Conservation (phyloP, 2,797 vertebrate genomes). For the Silurus aristotelis region DNA sequence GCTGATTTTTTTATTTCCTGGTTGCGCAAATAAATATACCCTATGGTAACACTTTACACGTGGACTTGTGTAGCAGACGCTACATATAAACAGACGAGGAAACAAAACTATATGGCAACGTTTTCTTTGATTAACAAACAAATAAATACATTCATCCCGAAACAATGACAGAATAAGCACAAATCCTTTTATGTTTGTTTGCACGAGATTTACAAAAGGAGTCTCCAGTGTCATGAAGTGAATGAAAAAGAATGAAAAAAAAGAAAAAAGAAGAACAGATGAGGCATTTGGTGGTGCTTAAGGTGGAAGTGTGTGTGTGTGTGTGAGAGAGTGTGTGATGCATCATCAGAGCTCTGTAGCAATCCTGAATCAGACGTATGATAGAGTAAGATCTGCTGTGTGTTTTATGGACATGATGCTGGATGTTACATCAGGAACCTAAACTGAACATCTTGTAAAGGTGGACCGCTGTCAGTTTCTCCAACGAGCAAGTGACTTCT, state of each 20-base stretch:
- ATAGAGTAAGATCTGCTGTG: neutral
- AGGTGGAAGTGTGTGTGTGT: no score
- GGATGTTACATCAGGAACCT: neutral
- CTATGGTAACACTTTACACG: neutral
- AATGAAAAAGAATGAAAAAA: no score
- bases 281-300: no score
- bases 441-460: slow-evolving; percentile 17
- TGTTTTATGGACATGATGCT: slow-evolving; percentile 16
- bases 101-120: neutral
- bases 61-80: neutral
- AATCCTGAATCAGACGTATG: neutral
- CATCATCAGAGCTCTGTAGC: neutral
- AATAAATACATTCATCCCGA: no score
- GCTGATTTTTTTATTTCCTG: neutral
- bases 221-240: neutral
- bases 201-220: neutral
- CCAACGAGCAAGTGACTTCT: neutral
- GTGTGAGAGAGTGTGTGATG: no score
- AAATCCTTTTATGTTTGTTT: neutral
- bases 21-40: neutral
- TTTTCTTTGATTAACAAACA: neutral
- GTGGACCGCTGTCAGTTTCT: slow-evolving; percentile 22
- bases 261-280: no score
- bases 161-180: no score
- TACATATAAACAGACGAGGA: neutral